Conservation (phyloP, 1,140 invertebrate genomes). For the Caenorhabditis brenneri region DNA sequence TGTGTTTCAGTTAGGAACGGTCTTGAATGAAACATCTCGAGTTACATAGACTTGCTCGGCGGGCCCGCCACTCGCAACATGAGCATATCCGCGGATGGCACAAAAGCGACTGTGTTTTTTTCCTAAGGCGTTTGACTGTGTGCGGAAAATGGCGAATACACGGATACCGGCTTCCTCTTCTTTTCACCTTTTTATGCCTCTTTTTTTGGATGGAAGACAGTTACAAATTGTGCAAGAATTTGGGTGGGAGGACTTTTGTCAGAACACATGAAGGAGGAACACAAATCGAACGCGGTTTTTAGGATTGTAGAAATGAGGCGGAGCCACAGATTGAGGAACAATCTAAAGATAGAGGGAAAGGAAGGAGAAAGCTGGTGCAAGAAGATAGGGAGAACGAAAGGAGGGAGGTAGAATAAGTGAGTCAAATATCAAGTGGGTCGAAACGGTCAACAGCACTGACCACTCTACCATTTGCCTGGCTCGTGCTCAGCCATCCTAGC, state of each 20-base stretch:
- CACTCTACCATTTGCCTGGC: slow-evolving; percentile 40
- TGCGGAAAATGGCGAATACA: slow-evolving; percentile 25
- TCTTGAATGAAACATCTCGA: slow-evolving; percentile 30
- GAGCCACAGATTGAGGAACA: background rate
- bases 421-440: slow-evolving; percentile 13
- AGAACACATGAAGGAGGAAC: background rate
- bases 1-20: slow-evolving; percentile 31
- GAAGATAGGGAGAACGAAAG: slow-evolving; percentile 30
- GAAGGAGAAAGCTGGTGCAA: background rate
- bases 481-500: slow-evolving; percentile 27
- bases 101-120: slow-evolving; percentile 36
- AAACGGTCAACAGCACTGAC: slow-evolving; percentile 49
- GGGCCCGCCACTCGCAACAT: background rate
- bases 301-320: slow-evolving; percentile 16
- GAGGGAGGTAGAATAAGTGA: slow-evolving; percentile 30
- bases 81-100: slow-evolving; percentile 41
- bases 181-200: background rate
- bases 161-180: slow-evolving; percentile 23
- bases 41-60: background rate
- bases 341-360: slow-evolving; percentile 13
- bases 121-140: background rate
- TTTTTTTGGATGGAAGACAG: background rate
- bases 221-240: slow-evolving; percentile 39
- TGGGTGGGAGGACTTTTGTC: slow-evolving; percentile 25
- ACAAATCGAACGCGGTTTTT: slow-evolving; percentile 2